phyloP scores from a whole-genome alignment of 2,888 invertebrate species.

The Polylopha cassiicola region DNA sequence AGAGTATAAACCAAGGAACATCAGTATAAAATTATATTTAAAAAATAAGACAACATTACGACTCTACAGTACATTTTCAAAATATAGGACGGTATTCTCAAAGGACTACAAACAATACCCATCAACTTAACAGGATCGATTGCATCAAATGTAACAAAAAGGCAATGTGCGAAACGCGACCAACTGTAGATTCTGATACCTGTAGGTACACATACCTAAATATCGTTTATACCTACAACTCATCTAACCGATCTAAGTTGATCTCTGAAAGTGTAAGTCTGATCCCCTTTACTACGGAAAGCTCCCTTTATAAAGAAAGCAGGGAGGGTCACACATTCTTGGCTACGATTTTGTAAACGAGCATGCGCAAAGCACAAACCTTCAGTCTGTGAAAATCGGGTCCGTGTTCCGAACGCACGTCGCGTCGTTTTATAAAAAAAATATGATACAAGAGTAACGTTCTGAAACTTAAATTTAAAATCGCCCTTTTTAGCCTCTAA shows the following conservation, averaged over 20 bases:
- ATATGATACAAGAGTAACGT: neutral
- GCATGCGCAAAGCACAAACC: conserved; percentile 53
- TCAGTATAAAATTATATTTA: too few species aligned
- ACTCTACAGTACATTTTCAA: too few species aligned
- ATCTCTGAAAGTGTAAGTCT: conserved; percentile 26
- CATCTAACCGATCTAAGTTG: conserved; percentile 33
- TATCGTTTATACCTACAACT: conserved; percentile 30
- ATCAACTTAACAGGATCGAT: conserved; percentile 26
- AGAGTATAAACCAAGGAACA: too few species aligned
- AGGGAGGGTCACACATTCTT: conserved; percentile 35
- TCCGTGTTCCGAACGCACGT: conserved; percentile 40
- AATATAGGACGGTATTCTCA: too few species aligned
- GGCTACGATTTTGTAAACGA: conserved; percentile 45
- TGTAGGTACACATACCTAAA: conserved; percentile 35
- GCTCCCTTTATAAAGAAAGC: conserved; percentile 25
- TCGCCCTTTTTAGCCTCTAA: too few species aligned
- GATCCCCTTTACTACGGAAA: conserved; percentile 20
- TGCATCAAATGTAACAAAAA: conserved; percentile 14
- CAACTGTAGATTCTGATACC: conserved; percentile 63
- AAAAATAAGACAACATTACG: too few species aligned
- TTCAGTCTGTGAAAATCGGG: conserved; percentile 49
- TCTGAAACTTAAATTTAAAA: conserved; percentile 10
- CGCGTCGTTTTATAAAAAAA: conserved; percentile 21
- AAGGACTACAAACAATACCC: conserved; percentile 23
- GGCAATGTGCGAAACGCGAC: conserved; percentile 37